Evolutionary conservation across 2,113 vertebrate genomes (phyloP).

Genomic region (Leptodactylus fuscus): DNA sequence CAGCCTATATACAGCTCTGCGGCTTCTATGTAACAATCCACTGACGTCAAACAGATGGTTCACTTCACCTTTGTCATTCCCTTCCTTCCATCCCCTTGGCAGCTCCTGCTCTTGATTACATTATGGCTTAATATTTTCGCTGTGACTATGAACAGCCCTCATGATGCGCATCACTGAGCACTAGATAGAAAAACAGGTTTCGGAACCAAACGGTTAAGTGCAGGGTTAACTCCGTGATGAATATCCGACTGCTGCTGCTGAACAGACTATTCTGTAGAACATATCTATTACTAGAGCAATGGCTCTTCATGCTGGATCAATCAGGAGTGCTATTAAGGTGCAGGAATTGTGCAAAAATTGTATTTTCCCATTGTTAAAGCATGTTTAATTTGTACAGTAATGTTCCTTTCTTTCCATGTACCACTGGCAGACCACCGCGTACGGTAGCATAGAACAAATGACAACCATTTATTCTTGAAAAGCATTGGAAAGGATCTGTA

Average conservation of each 20-base stretch:
- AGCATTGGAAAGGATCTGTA: background rate
- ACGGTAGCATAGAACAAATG: slow-evolving; percentile 35
- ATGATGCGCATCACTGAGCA: slow-evolving; percentile 13
- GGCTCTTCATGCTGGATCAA: slow-evolving; percentile 18
- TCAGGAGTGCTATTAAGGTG: slow-evolving; percentile 19
- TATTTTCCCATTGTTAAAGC: slow-evolving; percentile 37
- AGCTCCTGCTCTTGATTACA: slow-evolving; percentile 41
- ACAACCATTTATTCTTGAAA: background rate
- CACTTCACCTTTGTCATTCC: slow-evolving; percentile 44
- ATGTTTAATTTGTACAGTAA: slow-evolving; percentile 50
- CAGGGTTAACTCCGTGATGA: background rate
- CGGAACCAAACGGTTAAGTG: background rate
- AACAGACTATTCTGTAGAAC: slow-evolving; percentile 17
- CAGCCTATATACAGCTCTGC: slow-evolving; percentile 11
- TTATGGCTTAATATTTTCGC: slow-evolving; percentile 31
- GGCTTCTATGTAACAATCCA: slow-evolving; percentile 30
- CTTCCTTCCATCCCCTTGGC: slow-evolving; percentile 30
- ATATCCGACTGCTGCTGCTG: slow-evolving; percentile 25
- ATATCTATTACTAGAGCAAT: slow-evolving; percentile 3
- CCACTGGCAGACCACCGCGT: slow-evolving; percentile 9
- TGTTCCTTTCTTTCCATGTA: slow-evolving; percentile 39
- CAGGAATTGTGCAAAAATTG: slow-evolving; percentile 28
- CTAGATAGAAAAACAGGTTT: background rate
- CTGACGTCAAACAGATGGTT: slow-evolving; percentile 39
- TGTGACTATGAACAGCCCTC: slow-evolving; percentile 30